Evolutionary conservation across 30 jellyfish, hydroid and myxozoan genomes (phyloP), one percentile per base, ranked within the genome.

Genomic region (Morbakka virulenta): DNA sequence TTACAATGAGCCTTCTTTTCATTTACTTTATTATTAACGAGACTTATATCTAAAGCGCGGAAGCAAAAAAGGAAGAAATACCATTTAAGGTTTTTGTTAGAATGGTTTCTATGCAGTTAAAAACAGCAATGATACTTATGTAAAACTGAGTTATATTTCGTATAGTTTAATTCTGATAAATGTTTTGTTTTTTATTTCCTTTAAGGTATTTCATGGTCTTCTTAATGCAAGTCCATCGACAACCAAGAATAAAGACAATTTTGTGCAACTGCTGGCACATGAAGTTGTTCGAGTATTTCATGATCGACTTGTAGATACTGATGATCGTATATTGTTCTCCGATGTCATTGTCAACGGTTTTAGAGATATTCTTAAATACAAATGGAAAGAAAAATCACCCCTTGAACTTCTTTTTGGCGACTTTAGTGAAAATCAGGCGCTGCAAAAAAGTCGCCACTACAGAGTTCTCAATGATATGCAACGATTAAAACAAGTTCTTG

Each of bases 321-420:
- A 67, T 17, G 96, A 87, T 53, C 94, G 94, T 4, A 61, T 30
- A 2, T 31, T 51, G 33, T 87, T 79, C 74, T 66, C 86, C 65
- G 61, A 52, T 26, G 78, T 67, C n/a, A 52, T 80, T 48, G 69
- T 79, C 25, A 78, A 67, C 25, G 86, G 72, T 1, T 32, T 87
- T 48, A 75, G 74, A 50, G 94, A 87, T 66, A 69, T 36, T 47
- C 73, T 87, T 20, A 87, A 87, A 62, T 80, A 36, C 48, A 87
- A 87, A 57, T 87, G 96, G 96, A 64, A 76, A 13, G 32, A 72
- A 4, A 90, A 65, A n/a, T 82, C 84, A 0, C 85, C 85, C 1
- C 81, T 74, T 26, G 3, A 74, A n/a, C 67, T 84, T 67, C 75
- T 84, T 41, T 89, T 89, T 33, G 97, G 97, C 17, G 97, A 89